Evolutionary conservation across 2,888 invertebrate genomes (phyloP).

Genomic region (Meteorus cinctellus): DNA sequence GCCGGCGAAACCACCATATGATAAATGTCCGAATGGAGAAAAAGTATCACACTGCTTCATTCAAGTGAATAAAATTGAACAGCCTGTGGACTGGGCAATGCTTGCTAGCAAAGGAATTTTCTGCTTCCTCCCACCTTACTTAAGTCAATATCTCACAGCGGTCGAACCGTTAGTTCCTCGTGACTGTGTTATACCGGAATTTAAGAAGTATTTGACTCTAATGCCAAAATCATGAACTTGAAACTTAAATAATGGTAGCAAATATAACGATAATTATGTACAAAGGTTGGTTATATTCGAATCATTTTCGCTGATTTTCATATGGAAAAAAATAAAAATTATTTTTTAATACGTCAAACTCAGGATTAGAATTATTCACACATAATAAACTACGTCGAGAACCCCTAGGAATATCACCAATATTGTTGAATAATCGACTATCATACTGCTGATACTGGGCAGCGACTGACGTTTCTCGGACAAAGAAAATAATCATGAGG

Average conservation of each 20-base stretch:
- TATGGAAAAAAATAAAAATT: not conserved
- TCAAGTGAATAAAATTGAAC: slow-evolving; percentile 75
- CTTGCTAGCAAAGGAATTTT: slow-evolving; percentile 76
- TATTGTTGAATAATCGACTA: too few relatives aligned
- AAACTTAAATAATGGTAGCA: not conserved
- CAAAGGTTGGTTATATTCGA: not conserved
- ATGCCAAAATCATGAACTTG: slow-evolving; percentile 60
- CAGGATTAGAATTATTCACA: not conserved
- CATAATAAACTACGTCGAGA: not conserved
- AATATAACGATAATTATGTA: slow-evolving; percentile 9
- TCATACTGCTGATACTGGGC: too few relatives aligned
- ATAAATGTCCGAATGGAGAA: slow-evolving; percentile 61
- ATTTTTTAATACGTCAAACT: not conserved
- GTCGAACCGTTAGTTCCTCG: slow-evolving; percentile 61
- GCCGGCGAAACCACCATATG: slow-evolving; percentile 73
- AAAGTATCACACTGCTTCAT: slow-evolving; percentile 83
- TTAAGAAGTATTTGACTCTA: slow-evolving; percentile 67
- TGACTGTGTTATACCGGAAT: slow-evolving; percentile 67
- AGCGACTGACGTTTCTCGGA: too few relatives aligned
- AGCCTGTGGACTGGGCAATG: slow-evolving; percentile 76
- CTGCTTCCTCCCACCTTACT: slow-evolving; percentile 79
- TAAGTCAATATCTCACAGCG: slow-evolving; percentile 76
- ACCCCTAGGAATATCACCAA: too few relatives aligned
- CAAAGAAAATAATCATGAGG: too few relatives aligned
- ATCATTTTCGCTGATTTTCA: not conserved